A percentile compares a stretch with the other conserved stretches of the same genome.
These are phyloP conservation scores for Euura saliciscinereae DNA, from an alignment of 1,140 invertebrate genomes.

Conservation along the genomic window DNA sequence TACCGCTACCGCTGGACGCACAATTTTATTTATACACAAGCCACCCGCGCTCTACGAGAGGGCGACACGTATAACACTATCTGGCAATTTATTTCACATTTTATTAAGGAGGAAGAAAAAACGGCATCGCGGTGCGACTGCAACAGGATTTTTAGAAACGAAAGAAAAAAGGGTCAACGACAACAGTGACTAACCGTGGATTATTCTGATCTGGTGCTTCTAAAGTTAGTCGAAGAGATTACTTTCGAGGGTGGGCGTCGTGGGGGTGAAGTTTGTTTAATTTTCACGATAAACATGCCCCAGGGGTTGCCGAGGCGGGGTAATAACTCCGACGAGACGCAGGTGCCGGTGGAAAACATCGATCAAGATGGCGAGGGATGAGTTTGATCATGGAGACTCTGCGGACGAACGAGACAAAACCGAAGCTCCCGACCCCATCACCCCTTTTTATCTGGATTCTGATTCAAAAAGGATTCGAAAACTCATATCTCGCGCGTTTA, in stretches of 20 bases:
- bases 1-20: background rate
- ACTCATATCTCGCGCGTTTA: too few relatives aligned
- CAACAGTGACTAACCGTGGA: constrained; percentile 31
- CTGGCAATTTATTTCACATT: constrained; percentile 51
- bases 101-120: constrained; percentile 38
- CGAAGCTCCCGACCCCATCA: background rate
- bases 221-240: constrained; percentile 46
- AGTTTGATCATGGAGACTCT: constrained; percentile 32
- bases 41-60: background rate
- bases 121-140: background rate
- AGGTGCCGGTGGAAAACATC: constrained; percentile 55
- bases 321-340: constrained; percentile 50
- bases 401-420: constrained; percentile 9
- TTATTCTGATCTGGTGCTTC: constrained; percentile 51
- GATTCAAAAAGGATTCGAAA: background rate
- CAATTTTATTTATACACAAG: constrained; percentile 13
- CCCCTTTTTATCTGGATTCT: background rate
- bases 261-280: constrained; percentile 36
- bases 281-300: constrained; percentile 39
- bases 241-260: constrained; percentile 4
- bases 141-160: too few relatives aligned
- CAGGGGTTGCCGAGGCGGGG: constrained; percentile 26
- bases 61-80: constrained; percentile 23
- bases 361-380: constrained; percentile 50
- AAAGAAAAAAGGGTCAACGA: too few relatives aligned